Conservation (phyloP, 2,888 invertebrate genomes). For the Andrena haemorrhoa region DNA sequence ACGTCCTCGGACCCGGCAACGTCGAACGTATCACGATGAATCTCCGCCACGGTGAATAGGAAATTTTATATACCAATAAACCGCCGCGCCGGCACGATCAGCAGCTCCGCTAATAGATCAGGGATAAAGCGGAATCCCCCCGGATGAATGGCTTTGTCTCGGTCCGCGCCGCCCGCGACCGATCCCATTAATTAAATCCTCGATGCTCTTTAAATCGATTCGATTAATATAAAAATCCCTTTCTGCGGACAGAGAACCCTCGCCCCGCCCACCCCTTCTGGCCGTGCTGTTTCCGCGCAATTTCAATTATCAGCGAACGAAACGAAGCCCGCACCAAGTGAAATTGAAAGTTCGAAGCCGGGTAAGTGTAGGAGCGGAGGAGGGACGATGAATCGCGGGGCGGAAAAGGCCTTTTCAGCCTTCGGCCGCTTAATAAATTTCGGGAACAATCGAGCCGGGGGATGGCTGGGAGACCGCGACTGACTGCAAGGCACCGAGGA, state of each 20-base stretch:
- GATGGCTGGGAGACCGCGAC: background rate
- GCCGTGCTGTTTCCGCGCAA: constrained; percentile 39
- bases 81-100: constrained; percentile 9
- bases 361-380: background rate
- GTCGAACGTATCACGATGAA: constrained; percentile 18
- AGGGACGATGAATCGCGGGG: background rate
- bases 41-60: constrained; percentile 24
- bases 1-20: constrained; percentile 9
- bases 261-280: background rate
- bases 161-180: background rate
- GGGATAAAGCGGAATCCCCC: constrained; percentile 24
- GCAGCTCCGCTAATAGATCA: constrained; percentile 46
- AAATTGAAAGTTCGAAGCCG: background rate
- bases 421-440: constrained; percentile 29
- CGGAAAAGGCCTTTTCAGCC: background rate
- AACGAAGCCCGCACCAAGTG: background rate
- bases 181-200: constrained; percentile 58
- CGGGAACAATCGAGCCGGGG: background rate
- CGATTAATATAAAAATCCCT: constrained; percentile 47
- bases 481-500: background rate
- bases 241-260: background rate
- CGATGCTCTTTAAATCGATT: constrained; percentile 49
- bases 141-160: constrained; percentile 59
- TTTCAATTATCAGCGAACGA: constrained; percentile 44
- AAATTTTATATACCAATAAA: constrained; percentile 53